Evolutionary conservation across 2,888 invertebrate species (phyloP).

Genomic region (Cybosia mesomella): DNA sequence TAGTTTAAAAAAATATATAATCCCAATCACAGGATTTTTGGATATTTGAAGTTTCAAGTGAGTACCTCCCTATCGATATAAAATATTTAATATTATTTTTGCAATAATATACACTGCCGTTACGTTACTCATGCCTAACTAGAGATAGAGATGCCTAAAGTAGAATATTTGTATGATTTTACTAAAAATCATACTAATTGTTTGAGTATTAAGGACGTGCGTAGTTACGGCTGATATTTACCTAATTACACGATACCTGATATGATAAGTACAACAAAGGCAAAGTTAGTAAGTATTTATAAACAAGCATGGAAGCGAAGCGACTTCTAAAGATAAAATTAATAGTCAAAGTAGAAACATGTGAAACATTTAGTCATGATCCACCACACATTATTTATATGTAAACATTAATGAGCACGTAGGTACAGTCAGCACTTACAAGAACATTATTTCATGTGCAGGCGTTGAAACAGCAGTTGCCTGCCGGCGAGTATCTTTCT

Average conservation of each 20-base stretch:
- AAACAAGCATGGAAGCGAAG: slow-evolving; percentile 25
- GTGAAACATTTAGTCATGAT: slow-evolving; percentile 38
- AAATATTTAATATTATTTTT: too few relatives aligned
- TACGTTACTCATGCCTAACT: not conserved
- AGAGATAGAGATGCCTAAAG: not conserved
- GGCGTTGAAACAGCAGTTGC: slow-evolving; percentile 33
- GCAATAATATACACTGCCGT: not conserved
- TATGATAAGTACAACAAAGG: slow-evolving; percentile 28
- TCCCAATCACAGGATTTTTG: too few relatives aligned
- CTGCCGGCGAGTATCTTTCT: slow-evolving; percentile 30
- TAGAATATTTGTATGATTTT: slow-evolving; percentile 5
- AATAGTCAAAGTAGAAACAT: slow-evolving; percentile 24
- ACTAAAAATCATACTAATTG: not conserved
- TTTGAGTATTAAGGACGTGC: not conserved
- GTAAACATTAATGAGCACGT: slow-evolving; percentile 37
- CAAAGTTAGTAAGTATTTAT: slow-evolving; percentile 25
- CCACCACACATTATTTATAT: slow-evolving; percentile 33
- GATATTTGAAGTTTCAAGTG: too few relatives aligned
- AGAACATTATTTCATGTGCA: slow-evolving; percentile 60
- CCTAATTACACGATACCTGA: slow-evolving; percentile 15
- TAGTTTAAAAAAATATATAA: too few relatives aligned
- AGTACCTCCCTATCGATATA: too few relatives aligned
- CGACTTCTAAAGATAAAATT: slow-evolving; percentile 28
- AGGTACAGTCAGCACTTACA: slow-evolving; percentile 54
- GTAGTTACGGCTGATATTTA: slow-evolving; percentile 11